These are phyloP conservation scores for Rhimphoctona megacephalus DNA, from an alignment of 2,888 invertebrate species.

Conservation along the genomic window DNA sequence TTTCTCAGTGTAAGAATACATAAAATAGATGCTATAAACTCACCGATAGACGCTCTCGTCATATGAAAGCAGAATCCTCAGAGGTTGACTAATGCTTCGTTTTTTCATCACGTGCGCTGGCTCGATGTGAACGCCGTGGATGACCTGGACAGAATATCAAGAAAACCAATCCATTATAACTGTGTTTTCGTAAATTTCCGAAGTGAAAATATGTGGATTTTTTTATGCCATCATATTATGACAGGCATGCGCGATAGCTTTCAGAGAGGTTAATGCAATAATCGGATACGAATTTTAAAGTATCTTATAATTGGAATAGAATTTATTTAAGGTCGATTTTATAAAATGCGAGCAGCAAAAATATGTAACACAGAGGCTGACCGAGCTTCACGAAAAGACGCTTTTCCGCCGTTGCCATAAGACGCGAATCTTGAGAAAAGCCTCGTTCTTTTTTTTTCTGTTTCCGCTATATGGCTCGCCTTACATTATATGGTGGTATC, in stretches of 20 bases:
- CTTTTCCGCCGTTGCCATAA: conserved; percentile 31
- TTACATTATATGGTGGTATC: conserved; percentile 44
- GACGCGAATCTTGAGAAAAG: conserved; percentile 50
- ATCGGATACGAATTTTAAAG: conserved; percentile 8
- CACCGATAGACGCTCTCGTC: conserved; percentile 95
- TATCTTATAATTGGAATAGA: background rate
- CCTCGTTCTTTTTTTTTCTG: conserved; percentile 42
- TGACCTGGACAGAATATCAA: conserved; percentile 87
- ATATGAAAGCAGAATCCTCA: conserved; percentile 94
- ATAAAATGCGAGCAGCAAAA: conserved; percentile 17
- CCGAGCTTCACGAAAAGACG: conserved; percentile 29
- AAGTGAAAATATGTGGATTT: background rate
- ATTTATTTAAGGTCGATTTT: background rate
- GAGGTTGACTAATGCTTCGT: conserved; percentile 92
- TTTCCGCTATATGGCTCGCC: conserved; percentile 34
- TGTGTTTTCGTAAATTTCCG: conserved; percentile 4
- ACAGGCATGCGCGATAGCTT: background rate
- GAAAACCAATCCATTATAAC: conserved; percentile 14
- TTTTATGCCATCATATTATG: conserved; percentile 1
- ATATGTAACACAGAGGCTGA: conserved; percentile 13
- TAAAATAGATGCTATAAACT: conserved; percentile 79
- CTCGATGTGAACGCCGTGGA: conserved; percentile 93
- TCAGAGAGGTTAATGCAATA: background rate
- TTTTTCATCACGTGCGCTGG: conserved; percentile 91
- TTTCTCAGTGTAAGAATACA: too few relatives aligned